These are phyloP conservation scores for Drosophila quinaria DNA, from an alignment of 2,888 invertebrate species.

Conservation along the genomic window DNA sequence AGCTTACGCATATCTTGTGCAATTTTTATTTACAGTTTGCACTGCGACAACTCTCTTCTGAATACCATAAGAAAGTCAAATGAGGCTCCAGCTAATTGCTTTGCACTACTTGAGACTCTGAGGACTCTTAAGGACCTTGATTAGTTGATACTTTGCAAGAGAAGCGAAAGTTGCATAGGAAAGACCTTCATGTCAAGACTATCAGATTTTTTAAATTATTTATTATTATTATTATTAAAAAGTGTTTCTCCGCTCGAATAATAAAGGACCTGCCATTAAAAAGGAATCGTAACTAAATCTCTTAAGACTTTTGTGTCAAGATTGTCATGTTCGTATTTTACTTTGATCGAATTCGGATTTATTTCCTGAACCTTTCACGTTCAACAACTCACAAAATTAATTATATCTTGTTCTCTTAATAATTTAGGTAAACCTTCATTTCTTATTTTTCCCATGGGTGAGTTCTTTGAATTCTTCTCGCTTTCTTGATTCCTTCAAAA, in stretches of 20 bases:
- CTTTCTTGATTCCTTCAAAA: not conserved
- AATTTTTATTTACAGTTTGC: slow-evolving; percentile 44
- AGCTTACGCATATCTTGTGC: slow-evolving; percentile 28
- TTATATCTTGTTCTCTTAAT: slow-evolving; percentile 14
- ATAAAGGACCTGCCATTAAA: not conserved
- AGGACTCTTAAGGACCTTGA: slow-evolving; percentile 4
- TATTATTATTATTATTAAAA: too few relatives aligned
- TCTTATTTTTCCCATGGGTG: slow-evolving; percentile 26
- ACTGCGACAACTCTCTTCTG: slow-evolving; percentile 40
- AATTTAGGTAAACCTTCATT: not conserved
- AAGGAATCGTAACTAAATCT: not conserved
- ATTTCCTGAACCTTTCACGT: not conserved
- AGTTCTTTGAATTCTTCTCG: not conserved
- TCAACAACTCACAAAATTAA: slow-evolving; percentile 8
- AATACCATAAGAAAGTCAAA: slow-evolving; percentile 45
- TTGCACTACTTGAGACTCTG: slow-evolving; percentile 27
- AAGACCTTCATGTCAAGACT: not conserved
- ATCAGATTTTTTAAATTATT: too few relatives aligned
- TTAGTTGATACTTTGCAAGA: not conserved
- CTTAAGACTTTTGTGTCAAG: not conserved
- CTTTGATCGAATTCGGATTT: not conserved
- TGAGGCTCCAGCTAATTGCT: slow-evolving; percentile 64
- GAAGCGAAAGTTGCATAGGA: slow-evolving; percentile 9
- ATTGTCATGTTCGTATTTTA: not conserved
- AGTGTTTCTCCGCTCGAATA: too few relatives aligned